phyloP scores from a whole-genome alignment of 53 echinoderm and acorn worm species.

The Antedon mediterranea region DNA sequence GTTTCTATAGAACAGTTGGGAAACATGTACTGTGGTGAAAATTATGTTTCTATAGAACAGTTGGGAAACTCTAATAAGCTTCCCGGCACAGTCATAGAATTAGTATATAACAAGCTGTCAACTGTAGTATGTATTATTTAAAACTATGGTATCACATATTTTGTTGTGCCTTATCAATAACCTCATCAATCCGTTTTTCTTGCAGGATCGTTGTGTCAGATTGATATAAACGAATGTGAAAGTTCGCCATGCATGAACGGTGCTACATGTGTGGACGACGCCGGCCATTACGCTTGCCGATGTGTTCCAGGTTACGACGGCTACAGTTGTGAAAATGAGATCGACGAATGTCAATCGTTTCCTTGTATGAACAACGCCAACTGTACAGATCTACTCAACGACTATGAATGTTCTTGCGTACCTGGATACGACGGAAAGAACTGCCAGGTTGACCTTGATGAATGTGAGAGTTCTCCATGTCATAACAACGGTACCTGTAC shows the following conservation, averaged over 20 bases:
- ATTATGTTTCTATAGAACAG: too few species aligned
- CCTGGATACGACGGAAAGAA: neutral
- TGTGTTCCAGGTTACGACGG: constrained; percentile 1
- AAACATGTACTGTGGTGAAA: too few species aligned
- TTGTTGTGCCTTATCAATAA: too few species aligned
- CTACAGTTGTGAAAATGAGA: neutral
- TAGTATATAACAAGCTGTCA: too few species aligned
- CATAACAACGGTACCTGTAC: neutral
- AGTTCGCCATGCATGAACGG: constrained; percentile 1
- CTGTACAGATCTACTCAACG: neutral
- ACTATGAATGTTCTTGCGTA: neutral
- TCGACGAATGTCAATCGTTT: neutral
- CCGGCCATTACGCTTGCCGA: neutral
- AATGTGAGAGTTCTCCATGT: neutral
- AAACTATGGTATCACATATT: too few species aligned
- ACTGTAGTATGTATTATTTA: too few species aligned
- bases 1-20: too few species aligned
- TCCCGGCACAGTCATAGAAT: too few species aligned
- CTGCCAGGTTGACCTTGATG: neutral
- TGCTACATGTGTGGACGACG: neutral
- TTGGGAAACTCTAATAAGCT: too few species aligned
- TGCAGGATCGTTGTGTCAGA: neutral
- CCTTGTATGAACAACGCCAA: neutral
- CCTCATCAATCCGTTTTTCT: too few species aligned
- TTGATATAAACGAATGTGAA: neutral